A percentile compares a stretch with the other conserved stretches of the same genome.
Evolutionary conservation across 2,113 vertebrate species (phyloP).

Genomic region (Ornithorhynchus anatinus): DNA sequence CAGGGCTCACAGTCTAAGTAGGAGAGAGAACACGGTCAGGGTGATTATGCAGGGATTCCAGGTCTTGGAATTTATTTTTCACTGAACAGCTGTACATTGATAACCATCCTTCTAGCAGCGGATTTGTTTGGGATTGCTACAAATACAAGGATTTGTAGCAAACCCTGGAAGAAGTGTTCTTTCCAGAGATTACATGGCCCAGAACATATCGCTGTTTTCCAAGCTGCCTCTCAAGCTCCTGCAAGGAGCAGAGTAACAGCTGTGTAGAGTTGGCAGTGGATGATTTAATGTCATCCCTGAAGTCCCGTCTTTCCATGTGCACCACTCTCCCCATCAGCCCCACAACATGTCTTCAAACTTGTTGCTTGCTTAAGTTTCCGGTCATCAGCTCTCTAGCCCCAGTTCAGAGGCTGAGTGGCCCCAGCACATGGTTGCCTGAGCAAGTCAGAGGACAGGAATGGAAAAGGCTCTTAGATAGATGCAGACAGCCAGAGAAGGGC

Average conservation of each 20-base stretch:
- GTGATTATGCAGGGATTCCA: conserved; percentile 64
- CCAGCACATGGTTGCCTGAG: too few relatives aligned
- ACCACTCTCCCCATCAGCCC: conserved; percentile 43
- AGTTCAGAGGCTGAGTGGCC: too few relatives aligned
- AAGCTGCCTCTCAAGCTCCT: conserved; percentile 54
- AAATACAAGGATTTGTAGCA: conserved; percentile 75
- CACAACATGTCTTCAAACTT: conserved; percentile 79
- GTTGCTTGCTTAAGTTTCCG: too few relatives aligned
- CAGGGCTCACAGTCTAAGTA: too few relatives aligned
- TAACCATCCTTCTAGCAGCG: conserved; percentile 72
- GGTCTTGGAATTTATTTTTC: conserved; percentile 64
- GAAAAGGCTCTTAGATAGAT: too few relatives aligned
- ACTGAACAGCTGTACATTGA: conserved; percentile 76
- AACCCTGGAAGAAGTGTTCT: conserved; percentile 70
- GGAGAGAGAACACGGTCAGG: conserved; percentile 11
- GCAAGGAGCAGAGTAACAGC: conserved; percentile 70
- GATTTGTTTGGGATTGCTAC: conserved; percentile 78
- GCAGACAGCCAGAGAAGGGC: too few relatives aligned
- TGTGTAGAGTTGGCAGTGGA: conserved; percentile 80
- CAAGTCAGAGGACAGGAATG: too few relatives aligned
- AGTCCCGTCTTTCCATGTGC: conserved; percentile 66
- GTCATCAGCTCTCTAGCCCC: too few relatives aligned
- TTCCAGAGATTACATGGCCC: conserved; percentile 75
- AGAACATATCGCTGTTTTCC: conserved; percentile 69
- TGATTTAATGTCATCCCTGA: conserved; percentile 78